Conservation (phyloP, 1,140 invertebrate species). For the Sitodiplosis mosellana region DNA sequence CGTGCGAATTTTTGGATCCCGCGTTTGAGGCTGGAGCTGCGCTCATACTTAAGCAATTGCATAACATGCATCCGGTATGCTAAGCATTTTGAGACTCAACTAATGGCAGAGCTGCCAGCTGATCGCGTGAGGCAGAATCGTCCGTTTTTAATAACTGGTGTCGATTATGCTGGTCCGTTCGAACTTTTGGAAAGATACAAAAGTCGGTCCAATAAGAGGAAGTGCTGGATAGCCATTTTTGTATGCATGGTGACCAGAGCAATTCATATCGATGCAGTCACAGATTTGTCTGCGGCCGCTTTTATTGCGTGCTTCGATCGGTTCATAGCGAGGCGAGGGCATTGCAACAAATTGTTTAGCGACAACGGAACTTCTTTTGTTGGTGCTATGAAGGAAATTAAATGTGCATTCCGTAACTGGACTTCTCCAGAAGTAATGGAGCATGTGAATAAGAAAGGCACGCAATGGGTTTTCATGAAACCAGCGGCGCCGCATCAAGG, state of each 20-base stretch:
- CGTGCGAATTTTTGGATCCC: no score
- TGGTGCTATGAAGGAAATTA: not conserved
- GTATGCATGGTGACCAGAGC: not conserved
- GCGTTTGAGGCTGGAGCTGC: no score
- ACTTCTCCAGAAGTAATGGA: no score
- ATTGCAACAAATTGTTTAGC: not conserved
- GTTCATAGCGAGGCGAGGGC: not conserved
- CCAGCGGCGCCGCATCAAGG: constrained; percentile 8
- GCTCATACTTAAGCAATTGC: no score
- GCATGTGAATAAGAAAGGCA: not conserved
- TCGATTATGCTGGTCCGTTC: no score
- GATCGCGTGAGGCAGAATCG: no score
- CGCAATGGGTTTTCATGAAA: constrained; percentile 9
- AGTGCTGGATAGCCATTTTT: not conserved
- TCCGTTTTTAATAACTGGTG: no score
- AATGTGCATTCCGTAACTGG: not conserved
- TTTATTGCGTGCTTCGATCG: not conserved
- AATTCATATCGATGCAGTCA: not conserved
- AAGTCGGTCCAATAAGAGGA: not conserved
- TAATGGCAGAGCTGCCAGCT: no score
- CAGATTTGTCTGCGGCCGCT: not conserved
- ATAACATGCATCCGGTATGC: no score
- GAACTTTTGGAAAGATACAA: no score
- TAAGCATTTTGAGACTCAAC: no score
- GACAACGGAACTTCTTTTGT: not conserved